Conservation (phyloP, 1,140 invertebrate genomes). For the Reticulitermes speratus region DNA sequence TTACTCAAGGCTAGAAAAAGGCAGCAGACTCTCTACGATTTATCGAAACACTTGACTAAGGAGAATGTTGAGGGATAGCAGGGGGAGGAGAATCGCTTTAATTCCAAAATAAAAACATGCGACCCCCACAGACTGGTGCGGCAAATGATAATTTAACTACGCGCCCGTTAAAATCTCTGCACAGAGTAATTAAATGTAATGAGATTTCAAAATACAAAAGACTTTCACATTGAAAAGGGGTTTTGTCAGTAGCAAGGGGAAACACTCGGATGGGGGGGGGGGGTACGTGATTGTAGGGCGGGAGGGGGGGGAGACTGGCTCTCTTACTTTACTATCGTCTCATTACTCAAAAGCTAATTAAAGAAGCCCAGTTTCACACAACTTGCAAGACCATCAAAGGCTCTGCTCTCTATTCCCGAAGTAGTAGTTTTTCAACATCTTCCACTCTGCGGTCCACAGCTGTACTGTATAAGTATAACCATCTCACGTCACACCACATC, state of each 20-base stretch:
- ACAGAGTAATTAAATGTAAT: slow-evolving; percentile 15
- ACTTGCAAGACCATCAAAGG: not conserved
- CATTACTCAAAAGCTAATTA: slow-evolving; percentile 4
- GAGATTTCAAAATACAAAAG: slow-evolving; percentile 13
- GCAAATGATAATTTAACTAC: slow-evolving; percentile 4
- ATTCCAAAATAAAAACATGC: too few species aligned
- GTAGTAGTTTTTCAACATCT: too few species aligned
- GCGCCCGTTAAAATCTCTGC: slow-evolving; percentile 9
- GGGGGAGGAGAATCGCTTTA: too few species aligned
- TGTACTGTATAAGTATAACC: too few species aligned
- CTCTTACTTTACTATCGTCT: not conserved
- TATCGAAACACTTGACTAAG: slow-evolving; percentile 2
- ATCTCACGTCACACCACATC: too few species aligned
- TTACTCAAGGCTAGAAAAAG: not conserved
- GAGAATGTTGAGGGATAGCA: not conserved
- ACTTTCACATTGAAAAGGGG: not conserved
- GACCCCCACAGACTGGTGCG: not conserved
- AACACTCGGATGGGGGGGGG: too few species aligned
- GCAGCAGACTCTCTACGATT: not conserved
- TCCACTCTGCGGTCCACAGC: too few species aligned
- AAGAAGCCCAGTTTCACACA: not conserved
- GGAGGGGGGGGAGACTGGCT: not conserved
- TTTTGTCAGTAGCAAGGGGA: too few species aligned
- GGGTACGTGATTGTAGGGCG: too few species aligned
- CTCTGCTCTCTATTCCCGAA: too few species aligned